These are phyloP conservation scores for Arge pagana DNA, from an alignment of 2,888 invertebrate genomes.

Conservation along the genomic window DNA sequence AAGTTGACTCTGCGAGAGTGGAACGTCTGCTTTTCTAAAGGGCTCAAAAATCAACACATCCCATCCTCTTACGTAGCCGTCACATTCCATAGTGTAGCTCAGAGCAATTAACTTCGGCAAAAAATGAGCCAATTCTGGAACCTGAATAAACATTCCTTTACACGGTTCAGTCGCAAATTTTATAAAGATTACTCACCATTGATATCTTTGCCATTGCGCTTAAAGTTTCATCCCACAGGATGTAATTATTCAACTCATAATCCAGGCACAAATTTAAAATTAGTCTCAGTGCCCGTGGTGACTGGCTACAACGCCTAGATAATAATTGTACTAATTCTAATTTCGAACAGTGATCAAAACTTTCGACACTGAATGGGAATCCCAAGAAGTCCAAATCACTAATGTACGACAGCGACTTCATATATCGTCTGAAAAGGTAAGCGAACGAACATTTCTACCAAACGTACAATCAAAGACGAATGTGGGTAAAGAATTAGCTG, in stretches of 20 bases:
- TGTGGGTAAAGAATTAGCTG: no score
- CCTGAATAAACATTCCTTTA: constrained; percentile 29
- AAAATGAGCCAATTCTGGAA: constrained; percentile 41
- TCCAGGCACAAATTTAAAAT: constrained; percentile 47
- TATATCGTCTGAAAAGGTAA: constrained; percentile 42
- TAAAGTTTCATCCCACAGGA: constrained; percentile 41
- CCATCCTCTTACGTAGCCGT: constrained; percentile 46
- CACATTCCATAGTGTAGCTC: constrained; percentile 37
- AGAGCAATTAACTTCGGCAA: constrained; percentile 38
- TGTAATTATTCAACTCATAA: constrained; percentile 41
- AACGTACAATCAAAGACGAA: no score
- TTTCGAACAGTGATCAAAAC: constrained; percentile 46
- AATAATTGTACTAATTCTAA: constrained; percentile 42
- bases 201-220: constrained; percentile 40
- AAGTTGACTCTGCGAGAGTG: constrained; percentile 36
- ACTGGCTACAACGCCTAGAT: constrained; percentile 36
- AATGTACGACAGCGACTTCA: constrained; percentile 49
- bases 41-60: constrained; percentile 42
- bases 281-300: constrained; percentile 38
- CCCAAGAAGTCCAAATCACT: constrained; percentile 51
- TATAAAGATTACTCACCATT: constrained; percentile 35
- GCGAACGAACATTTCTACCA: background rate
- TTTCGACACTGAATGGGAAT: constrained; percentile 44
- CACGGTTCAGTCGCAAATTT: background rate
- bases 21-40: constrained; percentile 40